Base-by-base conservation (phyloP, 2,888 invertebrate species). In the Therioaphis trifolii region DNA sequence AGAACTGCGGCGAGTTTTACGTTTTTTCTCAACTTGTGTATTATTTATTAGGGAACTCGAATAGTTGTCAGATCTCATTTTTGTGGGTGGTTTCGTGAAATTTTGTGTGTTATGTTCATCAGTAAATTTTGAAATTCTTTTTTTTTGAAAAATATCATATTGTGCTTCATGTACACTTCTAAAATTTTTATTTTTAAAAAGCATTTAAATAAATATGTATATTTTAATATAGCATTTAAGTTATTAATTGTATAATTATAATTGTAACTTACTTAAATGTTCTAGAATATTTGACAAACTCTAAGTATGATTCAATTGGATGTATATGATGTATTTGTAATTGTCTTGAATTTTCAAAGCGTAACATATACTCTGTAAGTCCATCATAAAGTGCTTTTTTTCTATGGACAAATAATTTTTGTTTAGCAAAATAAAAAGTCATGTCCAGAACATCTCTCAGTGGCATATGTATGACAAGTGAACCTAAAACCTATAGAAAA, bases 261-360 rank as follows among this genome's bases (percentile, higher is more conserved):
- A 40, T 12, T 43, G 14, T 49, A 29, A 79, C 52, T 69, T 29
- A 69, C 79, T 4, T 0, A 2, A 2, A 11, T n/a, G n/a, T 61
- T 29, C 43, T 58, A 4, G n/a, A 9, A 79, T 71, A 79, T 58
- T 11, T 58, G 9, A 43, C 21, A 71, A n/a, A 79, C 43, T 69
- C 40, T 15, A 79, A 2, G 29, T 35, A 79, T 21, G 79, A 14
- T 18, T 79, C 71, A 11, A 80, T 46, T 1, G 79, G 79, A 55
- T 80, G 79, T 61, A 80, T 71, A 9, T 9, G 7, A 14, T 35
- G 27, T 46, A 71, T 9, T 46, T 46, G 1, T 2, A 80, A 0
- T n/a, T 21, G 21, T 0, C 14, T 0, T 9, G 4, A 4, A 29
- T 80, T 4, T 5, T 29, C 40, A 46, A 80, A 80, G 2, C 46